A percentile compares a stretch with the other conserved stretches of the same genome.
Evolutionary conservation across 2,113 vertebrate genomes (phyloP).

Genomic region (Pomatorhinus ruficollis): DNA sequence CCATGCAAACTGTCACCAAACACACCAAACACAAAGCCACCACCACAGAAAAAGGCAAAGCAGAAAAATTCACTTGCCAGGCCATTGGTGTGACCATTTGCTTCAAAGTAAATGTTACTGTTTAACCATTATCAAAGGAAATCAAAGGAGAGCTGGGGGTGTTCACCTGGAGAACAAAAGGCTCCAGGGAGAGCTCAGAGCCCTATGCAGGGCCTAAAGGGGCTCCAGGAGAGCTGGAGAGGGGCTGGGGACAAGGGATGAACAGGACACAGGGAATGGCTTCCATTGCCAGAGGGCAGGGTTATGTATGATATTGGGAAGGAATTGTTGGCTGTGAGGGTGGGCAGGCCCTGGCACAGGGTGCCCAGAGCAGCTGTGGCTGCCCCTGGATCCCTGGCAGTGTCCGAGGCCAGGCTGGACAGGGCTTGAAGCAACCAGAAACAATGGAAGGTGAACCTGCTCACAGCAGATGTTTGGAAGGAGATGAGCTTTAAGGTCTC

Average conservation of each 20-base stretch:
- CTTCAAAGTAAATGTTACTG: not conserved
- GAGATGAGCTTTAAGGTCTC: not conserved
- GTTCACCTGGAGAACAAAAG: not conserved
- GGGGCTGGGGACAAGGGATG: not conserved
- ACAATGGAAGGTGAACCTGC: not conserved
- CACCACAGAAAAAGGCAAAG: not conserved
- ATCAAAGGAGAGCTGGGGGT: not conserved
- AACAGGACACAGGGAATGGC: not conserved
- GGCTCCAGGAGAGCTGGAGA: not conserved
- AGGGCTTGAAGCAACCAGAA: not conserved
- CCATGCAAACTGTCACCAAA: not conserved
- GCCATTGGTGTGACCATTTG: fast-evolving
- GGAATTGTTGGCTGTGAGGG: not conserved
- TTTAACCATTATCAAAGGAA: not conserved
- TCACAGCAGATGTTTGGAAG: fast-evolving
- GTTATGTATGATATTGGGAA: fast-evolving
- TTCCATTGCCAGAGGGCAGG: not conserved
- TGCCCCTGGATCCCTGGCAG: not conserved
- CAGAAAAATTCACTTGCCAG: not conserved
- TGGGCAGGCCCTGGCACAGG: not conserved
- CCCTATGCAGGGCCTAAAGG: not conserved
- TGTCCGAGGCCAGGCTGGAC: not conserved
- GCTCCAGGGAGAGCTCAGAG: not conserved
- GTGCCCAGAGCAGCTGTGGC: not conserved
- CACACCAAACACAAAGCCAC: not conserved